These are phyloP conservation scores for Micromussa lordhowensis DNA, from an alignment of 92 coral and sea anemone species.

Conservation along the genomic window DNA sequence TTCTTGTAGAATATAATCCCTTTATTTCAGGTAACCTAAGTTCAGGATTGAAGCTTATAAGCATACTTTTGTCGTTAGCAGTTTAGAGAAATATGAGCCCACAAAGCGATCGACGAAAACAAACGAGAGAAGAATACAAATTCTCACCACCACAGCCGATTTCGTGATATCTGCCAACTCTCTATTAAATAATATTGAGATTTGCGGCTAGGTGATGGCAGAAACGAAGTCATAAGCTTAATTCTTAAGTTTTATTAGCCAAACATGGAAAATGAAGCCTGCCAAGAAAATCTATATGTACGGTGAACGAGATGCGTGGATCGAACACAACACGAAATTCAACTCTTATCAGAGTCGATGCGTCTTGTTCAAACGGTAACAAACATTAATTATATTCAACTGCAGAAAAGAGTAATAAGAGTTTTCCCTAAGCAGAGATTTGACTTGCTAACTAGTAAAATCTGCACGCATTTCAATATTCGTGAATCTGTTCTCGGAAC, in stretches of 20 bases:
- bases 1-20: constrained; percentile 29
- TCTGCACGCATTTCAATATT: background rate
- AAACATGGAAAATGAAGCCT: background rate
- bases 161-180: constrained; percentile 20
- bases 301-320: background rate
- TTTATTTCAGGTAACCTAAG: constrained; percentile 3
- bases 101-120: constrained; percentile 28
- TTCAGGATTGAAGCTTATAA: background rate
- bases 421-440: background rate
- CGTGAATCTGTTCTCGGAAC: background rate
- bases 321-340: background rate
- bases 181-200: constrained; percentile 6
- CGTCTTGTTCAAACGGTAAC: background rate
- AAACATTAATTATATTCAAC: background rate
- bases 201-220: background rate
- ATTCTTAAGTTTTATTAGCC: background rate
- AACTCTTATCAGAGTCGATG: background rate
- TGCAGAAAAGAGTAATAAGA: background rate
- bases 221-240: background rate
- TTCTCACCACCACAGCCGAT: background rate
- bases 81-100: constrained; percentile 19
- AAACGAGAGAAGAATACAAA: constrained; percentile 5
- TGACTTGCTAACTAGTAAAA: background rate
- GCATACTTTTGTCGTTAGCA: constrained; percentile 16
- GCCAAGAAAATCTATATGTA: background rate